These are phyloP conservation scores for Microtus agrestis DNA, from an alignment of 2,797 vertebrate species.

Conservation along the genomic window DNA sequence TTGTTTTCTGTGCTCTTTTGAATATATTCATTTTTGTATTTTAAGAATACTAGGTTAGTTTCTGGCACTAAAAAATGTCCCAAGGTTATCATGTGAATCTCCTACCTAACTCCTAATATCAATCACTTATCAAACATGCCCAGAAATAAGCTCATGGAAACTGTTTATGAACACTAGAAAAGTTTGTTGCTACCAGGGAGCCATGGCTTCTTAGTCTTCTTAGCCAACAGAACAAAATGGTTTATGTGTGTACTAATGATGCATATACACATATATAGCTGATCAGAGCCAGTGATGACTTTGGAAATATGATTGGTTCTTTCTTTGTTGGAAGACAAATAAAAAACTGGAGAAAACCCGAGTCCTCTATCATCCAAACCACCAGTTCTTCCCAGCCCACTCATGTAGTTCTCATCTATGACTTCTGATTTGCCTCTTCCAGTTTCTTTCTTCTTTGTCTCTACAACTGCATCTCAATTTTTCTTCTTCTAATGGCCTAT, in stretches of 20 bases:
- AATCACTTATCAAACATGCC: not conserved
- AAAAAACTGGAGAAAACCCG: not conserved
- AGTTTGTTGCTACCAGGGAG: not conserved
- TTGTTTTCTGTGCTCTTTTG: not conserved
- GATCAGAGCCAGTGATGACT: slow-evolving; percentile 20
- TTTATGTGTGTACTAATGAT: not conserved
- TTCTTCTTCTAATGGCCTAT: not conserved
- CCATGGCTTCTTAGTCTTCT: not conserved
- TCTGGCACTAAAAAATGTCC: not conserved
- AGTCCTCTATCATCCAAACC: not conserved
- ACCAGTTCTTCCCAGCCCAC: slow-evolving; percentile 16
- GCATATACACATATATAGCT: not conserved
- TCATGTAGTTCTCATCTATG: not conserved
- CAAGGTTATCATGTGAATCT: not conserved
- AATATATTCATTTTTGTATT: not conserved
- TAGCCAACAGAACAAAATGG: not conserved
- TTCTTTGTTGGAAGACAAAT: slow-evolving; percentile 58
- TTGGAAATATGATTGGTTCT: slow-evolving; percentile 66
- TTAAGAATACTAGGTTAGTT: not conserved
- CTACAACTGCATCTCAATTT: slow-evolving; percentile 15
- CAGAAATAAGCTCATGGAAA: not conserved
- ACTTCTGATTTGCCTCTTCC: not conserved
- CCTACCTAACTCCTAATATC: not conserved
- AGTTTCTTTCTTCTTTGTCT: not conserved
- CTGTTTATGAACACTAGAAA: not conserved